These are phyloP conservation scores for Corythucha ciliata DNA, from an alignment of 2,888 invertebrate species.

Conservation along the genomic window DNA sequence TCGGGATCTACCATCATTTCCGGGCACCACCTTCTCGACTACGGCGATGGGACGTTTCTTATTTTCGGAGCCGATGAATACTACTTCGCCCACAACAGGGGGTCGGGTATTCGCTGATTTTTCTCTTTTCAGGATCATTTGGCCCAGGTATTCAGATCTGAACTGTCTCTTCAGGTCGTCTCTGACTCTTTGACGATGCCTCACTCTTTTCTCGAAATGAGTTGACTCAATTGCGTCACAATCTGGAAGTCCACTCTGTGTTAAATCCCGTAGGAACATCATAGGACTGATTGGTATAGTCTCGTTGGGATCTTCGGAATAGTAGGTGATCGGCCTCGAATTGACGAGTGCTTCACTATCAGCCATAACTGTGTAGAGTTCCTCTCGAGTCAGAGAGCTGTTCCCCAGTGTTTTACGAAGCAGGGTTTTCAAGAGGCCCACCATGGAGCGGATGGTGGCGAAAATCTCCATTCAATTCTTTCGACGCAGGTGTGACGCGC, in stretches of 20 bases:
- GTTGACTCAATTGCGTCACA: slow-evolving; percentile 12
- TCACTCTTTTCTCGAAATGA: slow-evolving; percentile 9
- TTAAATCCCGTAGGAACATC: slow-evolving; percentile 32
- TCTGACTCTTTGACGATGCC: slow-evolving; percentile 9
- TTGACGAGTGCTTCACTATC: slow-evolving; percentile 23
- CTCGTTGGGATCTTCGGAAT: slow-evolving; percentile 26
- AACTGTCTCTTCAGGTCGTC: slow-evolving; percentile 8
- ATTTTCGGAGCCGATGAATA: slow-evolving; percentile 17
- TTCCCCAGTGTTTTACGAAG: slow-evolving; percentile 22
- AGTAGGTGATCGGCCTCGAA: slow-evolving; percentile 16
- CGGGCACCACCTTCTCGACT: not conserved
- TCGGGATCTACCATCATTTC: slow-evolving; percentile 10
- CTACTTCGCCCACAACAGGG: slow-evolving; percentile 21
- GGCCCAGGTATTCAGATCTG: slow-evolving; percentile 12
- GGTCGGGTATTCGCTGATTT: too few relatives aligned
- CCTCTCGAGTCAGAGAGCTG: slow-evolving; percentile 17
- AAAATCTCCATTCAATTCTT: not conserved
- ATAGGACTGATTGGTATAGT: slow-evolving; percentile 34
- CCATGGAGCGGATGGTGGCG: slow-evolving; percentile 33
- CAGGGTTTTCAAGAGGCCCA: slow-evolving; percentile 21
- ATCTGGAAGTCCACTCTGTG: slow-evolving; percentile 16
- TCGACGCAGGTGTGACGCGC: not conserved
- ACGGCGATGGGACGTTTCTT: slow-evolving; percentile 19
- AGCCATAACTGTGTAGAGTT: slow-evolving; percentile 25
- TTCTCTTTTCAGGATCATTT: not conserved